Evolutionary conservation across 2,888 invertebrate genomes (phyloP).

Genomic region (Synanthedon vespiformis): DNA sequence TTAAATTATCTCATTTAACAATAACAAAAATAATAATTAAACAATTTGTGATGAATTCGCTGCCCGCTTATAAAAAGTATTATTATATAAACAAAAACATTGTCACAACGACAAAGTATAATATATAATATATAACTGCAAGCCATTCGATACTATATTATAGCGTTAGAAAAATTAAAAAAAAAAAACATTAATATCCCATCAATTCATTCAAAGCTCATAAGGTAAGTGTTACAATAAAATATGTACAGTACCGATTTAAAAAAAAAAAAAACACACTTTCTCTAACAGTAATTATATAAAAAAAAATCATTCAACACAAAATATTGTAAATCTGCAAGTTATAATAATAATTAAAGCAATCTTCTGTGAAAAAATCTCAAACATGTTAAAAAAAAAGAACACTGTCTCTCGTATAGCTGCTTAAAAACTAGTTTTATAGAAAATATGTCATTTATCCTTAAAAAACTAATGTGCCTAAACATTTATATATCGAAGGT

Average conservation of each 20-base stretch:
- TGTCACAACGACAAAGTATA: constrained; percentile 5
- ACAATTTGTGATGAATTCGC: constrained; percentile 30
- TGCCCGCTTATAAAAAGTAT: background rate
- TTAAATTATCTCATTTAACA: constrained; percentile 28
- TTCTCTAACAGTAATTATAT: constrained; percentile 34
- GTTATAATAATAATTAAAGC: constrained; percentile 54
- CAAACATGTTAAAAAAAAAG: constrained; percentile 26
- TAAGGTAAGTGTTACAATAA: constrained; percentile 16
- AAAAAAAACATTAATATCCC: too few species aligned
- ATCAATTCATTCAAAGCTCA: constrained; percentile 8
- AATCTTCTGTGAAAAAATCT: constrained; percentile 41
- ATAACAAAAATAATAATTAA: constrained; percentile 26
- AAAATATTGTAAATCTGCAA: constrained; percentile 37
- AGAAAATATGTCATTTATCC: constrained; percentile 64
- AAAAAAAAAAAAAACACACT: constrained; percentile 35
- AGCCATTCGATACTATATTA: background rate
- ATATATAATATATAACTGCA: background rate
- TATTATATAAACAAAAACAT: constrained; percentile 9
- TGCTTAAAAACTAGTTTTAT: constrained; percentile 6
- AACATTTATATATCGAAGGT: constrained; percentile 1
- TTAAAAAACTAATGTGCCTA: constrained; percentile 16
- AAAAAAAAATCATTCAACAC: constrained; percentile 39
- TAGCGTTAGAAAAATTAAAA: background rate
- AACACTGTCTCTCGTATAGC: constrained; percentile 15
- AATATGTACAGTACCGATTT: constrained; percentile 20